Conservation (phyloP, 2,797 vertebrate genomes). For the Platyrinchus mystaceus region DNA sequence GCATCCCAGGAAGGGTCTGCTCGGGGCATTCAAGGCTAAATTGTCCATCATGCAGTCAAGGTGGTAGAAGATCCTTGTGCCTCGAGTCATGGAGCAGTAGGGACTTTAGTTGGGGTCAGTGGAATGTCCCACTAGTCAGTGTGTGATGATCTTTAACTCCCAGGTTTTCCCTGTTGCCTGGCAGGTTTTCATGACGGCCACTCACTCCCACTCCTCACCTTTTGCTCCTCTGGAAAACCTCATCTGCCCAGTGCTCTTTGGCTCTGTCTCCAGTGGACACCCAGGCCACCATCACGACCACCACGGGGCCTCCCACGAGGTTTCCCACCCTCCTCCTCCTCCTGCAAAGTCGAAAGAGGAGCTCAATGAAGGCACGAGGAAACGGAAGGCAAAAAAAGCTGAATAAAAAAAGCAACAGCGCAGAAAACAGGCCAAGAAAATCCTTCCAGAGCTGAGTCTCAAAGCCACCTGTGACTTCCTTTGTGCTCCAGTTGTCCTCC, state of each 20-base stretch:
- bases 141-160: neutral
- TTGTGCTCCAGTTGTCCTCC: neutral
- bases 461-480: conserved; percentile 20
- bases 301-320: conserved; percentile 75
- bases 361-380: conserved; percentile 89
- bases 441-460: conserved; percentile 31
- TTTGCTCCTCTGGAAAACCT: conserved; percentile 88
- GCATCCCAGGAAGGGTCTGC: too few relatives aligned
- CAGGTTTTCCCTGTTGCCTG: neutral
- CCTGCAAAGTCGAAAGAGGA: conserved; percentile 92
- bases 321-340: conserved; percentile 63
- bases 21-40: too few relatives aligned
- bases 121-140: neutral
- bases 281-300: conserved; percentile 68
- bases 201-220: conserved; percentile 93
- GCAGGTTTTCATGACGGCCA: conserved; percentile 93
- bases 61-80: too few relatives aligned
- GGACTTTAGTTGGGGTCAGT: neutral
- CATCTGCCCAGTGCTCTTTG: conserved; percentile 88
- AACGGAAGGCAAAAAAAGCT: conserved; percentile 94
- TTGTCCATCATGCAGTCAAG: too few relatives aligned
- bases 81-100: neutral
- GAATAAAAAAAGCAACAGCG: conserved; percentile 76
- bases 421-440: neutral
- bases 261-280: conserved; percentile 74